Evolutionary conservation across 2,888 invertebrate genomes (phyloP).

Genomic region (Archips xylosteana): DNA sequence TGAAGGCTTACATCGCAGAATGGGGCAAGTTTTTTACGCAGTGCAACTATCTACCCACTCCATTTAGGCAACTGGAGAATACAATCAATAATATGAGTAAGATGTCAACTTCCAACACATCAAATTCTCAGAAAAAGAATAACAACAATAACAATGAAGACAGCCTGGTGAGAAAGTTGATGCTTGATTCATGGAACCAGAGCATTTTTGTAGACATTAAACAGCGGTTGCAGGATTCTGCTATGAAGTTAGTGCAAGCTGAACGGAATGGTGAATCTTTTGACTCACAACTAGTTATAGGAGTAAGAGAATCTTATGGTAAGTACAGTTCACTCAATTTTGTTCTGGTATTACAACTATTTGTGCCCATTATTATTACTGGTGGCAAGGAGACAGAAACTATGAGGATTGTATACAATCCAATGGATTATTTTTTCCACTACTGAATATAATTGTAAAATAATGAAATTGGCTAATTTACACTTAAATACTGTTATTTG

Average conservation of each 20-base stretch:
- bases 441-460: neutral
- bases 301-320: conserved; percentile 99
- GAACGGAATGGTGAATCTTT: conserved; percentile 99
- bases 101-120: conserved; percentile 70
- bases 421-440: neutral
- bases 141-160: conserved; percentile 90
- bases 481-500: neutral
- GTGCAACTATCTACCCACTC: conserved; percentile 98
- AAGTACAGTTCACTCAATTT: conserved; percentile 52
- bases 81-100: conserved; percentile 88
- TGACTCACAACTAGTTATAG: conserved; percentile 98
- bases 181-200: conserved; percentile 99
- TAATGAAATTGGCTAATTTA: neutral
- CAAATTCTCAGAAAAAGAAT: conserved; percentile 79
- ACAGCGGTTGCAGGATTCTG: conserved; percentile 96
- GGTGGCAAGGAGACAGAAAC: no score
- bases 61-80: conserved; percentile 96
- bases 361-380: no score
- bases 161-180: conserved; percentile 96
- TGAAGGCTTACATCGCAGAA: conserved; percentile 98
- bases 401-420: neutral
- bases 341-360: neutral
- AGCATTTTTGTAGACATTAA: conserved; percentile 98
- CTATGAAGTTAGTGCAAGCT: conserved; percentile 98
- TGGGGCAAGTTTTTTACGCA: conserved; percentile 99